A percentile compares a stretch with the other conserved stretches of the same genome.
phyloP scores from a whole-genome alignment of 2,113 vertebrate genomes.

The Barbus barbus region DNA sequence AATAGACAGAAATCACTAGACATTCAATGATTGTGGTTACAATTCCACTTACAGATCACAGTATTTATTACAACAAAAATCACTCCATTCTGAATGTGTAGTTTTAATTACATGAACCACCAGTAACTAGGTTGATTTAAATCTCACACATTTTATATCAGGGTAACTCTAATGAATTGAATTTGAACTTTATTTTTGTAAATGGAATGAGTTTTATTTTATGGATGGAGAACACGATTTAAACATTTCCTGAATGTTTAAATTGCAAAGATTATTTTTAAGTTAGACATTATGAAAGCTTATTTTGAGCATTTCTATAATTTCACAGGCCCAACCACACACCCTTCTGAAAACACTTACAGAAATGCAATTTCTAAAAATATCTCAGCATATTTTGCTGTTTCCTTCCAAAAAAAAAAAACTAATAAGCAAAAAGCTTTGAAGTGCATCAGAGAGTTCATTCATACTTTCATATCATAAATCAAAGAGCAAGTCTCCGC shows the following conservation, averaged over 20 bases:
- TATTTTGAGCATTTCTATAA: neutral
- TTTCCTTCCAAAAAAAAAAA: neutral
- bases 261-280: neutral
- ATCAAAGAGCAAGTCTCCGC: slow-evolving; percentile 7
- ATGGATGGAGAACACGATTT: neutral
- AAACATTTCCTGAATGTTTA: neutral
- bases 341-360: neutral
- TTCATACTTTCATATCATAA: slow-evolving; percentile 3
- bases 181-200: no score
- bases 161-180: neutral
- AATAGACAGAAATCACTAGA: neutral
- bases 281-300: neutral
- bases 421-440: slow-evolving; percentile 24
- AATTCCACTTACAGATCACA: no score
- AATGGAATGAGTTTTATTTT: neutral
- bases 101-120: neutral
- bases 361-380: slow-evolving; percentile 6
- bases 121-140: no score
- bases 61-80: neutral
- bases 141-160: neutral
- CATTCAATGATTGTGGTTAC: no score
- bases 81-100: neutral
- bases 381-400: neutral
- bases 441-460: neutral
- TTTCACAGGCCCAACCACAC: neutral